Conservation (phyloP, 2,113 vertebrate species). For the Mormoops blainvillei region DNA sequence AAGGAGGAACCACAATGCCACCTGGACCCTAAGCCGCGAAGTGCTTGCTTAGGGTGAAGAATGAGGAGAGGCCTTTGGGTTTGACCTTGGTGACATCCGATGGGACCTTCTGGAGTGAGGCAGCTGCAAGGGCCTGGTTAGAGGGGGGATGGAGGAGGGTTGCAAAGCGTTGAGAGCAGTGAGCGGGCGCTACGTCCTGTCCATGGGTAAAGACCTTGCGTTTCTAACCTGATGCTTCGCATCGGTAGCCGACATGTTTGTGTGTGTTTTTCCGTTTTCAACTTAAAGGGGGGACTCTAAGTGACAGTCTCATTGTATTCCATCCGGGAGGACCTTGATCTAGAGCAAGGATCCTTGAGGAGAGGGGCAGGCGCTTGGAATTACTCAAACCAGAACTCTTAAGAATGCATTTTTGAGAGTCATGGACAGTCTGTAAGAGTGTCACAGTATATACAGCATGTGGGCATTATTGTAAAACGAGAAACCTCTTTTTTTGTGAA, state of each 20-base stretch:
- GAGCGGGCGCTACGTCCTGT: rapidly evolving
- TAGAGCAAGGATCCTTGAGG: background rate
- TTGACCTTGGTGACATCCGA: background rate
- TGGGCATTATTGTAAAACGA: background rate
- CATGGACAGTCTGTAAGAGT: background rate
- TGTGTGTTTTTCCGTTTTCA: background rate
- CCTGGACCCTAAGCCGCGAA: background rate
- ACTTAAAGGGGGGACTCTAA: background rate
- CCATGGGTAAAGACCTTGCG: rapidly evolving
- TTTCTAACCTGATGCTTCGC: background rate
- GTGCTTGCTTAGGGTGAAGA: background rate
- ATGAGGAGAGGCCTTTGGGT: background rate
- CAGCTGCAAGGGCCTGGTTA: background rate
- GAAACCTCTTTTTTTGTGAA: background rate
- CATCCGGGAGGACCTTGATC: background rate
- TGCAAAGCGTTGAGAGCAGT: background rate
- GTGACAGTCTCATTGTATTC: background rate
- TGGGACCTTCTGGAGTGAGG: background rate
- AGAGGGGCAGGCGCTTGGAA: background rate
- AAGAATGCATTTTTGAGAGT: background rate
- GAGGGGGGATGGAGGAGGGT: background rate
- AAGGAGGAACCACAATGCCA: background rate
- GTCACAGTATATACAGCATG: background rate
- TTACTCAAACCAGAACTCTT: background rate
- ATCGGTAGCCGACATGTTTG: background rate